A percentile compares a stretch with the other conserved stretches of the same genome.
These are phyloP conservation scores for Protaetia brevitarsis DNA, from an alignment of 1,140 invertebrate species.

Conservation along the genomic window DNA sequence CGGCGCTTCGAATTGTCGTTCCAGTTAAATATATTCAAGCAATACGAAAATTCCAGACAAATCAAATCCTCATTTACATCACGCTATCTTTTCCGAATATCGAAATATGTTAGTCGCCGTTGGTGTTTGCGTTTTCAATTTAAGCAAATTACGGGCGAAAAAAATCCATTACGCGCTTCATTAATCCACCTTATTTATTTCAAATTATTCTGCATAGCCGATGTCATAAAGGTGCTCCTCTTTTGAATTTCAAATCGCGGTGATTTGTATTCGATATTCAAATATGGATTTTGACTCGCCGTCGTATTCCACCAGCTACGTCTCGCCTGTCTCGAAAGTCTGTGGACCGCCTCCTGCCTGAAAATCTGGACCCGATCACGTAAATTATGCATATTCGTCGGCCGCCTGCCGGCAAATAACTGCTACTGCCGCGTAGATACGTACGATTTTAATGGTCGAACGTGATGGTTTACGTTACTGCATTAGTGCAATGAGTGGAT, in stretches of 20 bases:
- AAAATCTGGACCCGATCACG: not conserved
- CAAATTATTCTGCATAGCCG: slow-evolving; percentile 21
- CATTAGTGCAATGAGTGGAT: not conserved
- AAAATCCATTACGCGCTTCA: slow-evolving; percentile 20
- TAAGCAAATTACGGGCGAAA: not conserved
- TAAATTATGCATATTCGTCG: not conserved
- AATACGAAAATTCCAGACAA: too few species aligned
- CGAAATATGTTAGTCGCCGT: not conserved
- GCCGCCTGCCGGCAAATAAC: not conserved
- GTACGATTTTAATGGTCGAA: not conserved
- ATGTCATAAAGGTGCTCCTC: slow-evolving; percentile 14
- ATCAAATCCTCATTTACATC: too few species aligned
- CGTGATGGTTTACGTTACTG: not conserved
- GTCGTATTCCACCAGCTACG: not conserved
- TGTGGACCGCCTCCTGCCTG: not conserved
- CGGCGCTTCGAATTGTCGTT: too few species aligned
- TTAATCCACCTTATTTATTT: slow-evolving; percentile 23
- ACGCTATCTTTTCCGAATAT: too few species aligned
- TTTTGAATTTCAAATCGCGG: slow-evolving; percentile 21
- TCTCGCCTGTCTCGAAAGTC: not conserved
- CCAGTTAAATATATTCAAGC: too few species aligned
- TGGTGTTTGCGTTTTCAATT: slow-evolving; percentile 7
- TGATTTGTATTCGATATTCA: slow-evolving; percentile 22
- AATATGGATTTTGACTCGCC: slow-evolving; percentile 18
- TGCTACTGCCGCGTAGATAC: not conserved